Percentiles rank a stretch among this genome's conserved stretches.
Conservation (phyloP, 2,113 vertebrate genomes). For the Nycticorax nycticorax region DNA sequence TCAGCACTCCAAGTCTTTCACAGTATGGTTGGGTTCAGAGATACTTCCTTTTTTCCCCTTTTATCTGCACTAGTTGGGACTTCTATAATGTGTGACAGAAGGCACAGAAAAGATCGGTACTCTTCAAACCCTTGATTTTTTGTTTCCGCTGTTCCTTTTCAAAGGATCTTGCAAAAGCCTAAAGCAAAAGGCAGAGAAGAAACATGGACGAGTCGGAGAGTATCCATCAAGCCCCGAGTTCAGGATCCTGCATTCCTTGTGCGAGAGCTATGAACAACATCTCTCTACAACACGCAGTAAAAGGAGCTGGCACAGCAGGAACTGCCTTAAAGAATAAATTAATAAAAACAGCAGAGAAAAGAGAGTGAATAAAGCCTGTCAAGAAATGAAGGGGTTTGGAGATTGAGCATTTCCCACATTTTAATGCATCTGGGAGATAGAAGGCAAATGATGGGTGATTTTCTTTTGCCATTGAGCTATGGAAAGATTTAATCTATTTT, state of each 20-base stretch:
- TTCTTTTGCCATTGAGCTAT: constrained; percentile 36
- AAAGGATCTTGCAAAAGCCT: background rate
- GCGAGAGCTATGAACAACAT: background rate
- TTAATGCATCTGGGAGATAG: constrained; percentile 5
- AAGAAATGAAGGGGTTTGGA: constrained; percentile 23
- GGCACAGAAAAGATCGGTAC: background rate
- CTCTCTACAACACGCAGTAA: background rate
- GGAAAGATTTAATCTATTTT: constrained; percentile 56
- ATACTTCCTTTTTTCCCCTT: background rate
- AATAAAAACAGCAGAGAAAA: constrained; percentile 30
- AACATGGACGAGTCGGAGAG: background rate
- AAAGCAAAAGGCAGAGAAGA: background rate
- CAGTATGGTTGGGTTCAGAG: background rate
- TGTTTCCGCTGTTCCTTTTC: background rate
- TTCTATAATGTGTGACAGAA: background rate
- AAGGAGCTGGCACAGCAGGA: constrained; percentile 17
- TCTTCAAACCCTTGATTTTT: background rate
- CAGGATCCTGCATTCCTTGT: background rate
- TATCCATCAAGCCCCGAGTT: background rate
- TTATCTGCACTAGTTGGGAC: background rate
- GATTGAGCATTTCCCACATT: constrained; percentile 26
- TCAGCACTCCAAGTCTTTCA: background rate
- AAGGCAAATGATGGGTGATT: constrained; percentile 55
- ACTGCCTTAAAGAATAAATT: constrained; percentile 40
- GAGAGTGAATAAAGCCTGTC: constrained; percentile 25